Evolutionary conservation across 2,888 invertebrate genomes (phyloP), one percentile per base, ranked within the genome.

Genomic region (Thymelicus lineola): DNA sequence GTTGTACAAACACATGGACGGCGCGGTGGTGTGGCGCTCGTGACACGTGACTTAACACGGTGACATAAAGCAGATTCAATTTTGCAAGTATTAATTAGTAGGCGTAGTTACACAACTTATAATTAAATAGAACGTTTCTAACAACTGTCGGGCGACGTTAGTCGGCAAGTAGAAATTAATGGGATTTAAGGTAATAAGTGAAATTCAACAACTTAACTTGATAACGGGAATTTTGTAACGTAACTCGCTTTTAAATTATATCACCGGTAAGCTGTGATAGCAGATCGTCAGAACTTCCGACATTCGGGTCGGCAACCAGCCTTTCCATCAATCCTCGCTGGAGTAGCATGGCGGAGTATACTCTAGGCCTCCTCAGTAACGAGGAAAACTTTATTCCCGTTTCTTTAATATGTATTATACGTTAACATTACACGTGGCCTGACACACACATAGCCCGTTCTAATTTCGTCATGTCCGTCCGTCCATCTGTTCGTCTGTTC

Each of bases 71-170:
- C 14, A 14, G 28, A 14, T 55, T 55, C 28, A 55, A 55, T 55
- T 55, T 55, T 14, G 55, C 55, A 55, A 55, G 28, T 55, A 55
- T 55, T 55, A 55, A 55, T 55, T 55, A 55, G 28, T 55, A 28
- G 55, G 28, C 14, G 28, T 55, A 55, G 55, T 55, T 35, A 14
- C 28, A 20, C 28, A 55, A 55, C 14, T 55, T 55, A 55, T 55
- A 55, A 55, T 55, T 55, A 55, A 28, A 55, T 28, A 55, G 55
- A 14, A 55, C 55, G 55, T 7, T 12, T 20, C 55, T 55, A 55
- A 55, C 55, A 28, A 35, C 55, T 55, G 55, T 28, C 55, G 55
- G 14, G 28, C 14, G 28, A 55, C 35, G 14, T 55, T 35, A 17
- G 17, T 20, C 12, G 20, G 7, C 9, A 12, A 12, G 20, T 20